phyloP scores from a whole-genome alignment of 37 sponge, comb jelly and placozoan species.

The Oscarella lobularis region DNA sequence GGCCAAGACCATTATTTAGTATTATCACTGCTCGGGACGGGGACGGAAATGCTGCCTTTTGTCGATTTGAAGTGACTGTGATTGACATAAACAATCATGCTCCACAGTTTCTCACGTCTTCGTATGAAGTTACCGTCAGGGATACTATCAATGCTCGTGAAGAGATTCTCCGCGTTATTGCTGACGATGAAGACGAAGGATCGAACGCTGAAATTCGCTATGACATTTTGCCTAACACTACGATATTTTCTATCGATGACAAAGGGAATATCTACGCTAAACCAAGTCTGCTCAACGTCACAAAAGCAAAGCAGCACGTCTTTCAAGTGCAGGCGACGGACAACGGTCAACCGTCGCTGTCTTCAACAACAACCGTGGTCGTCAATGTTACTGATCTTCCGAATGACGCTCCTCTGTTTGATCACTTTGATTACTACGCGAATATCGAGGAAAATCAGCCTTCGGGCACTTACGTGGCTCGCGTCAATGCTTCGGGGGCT shows the following conservation, averaged over 20 bases:
- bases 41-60: background rate
- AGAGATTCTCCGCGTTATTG: background rate
- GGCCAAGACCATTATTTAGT: too few relatives aligned
- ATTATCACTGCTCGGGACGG: background rate
- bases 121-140: background rate
- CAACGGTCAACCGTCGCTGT: background rate
- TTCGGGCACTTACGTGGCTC: background rate
- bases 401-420: background rate
- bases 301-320: background rate
- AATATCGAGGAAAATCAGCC: background rate
- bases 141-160: background rate
- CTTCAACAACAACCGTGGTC: background rate
- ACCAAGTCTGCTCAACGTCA: background rate
- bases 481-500: background rate
- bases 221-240: background rate
- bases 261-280: background rate
- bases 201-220: background rate
- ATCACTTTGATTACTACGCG: background rate
- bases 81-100: background rate
- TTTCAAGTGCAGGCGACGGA: constrained; percentile 1
- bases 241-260: background rate
- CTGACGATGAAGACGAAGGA: constrained; percentile 1
- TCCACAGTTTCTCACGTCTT: background rate
- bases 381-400: background rate
- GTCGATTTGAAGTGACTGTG: background rate